These are phyloP conservation scores for Phoenoteleia sp. DNA, from an alignment of 2,888 invertebrate species.

Conservation along the genomic window DNA sequence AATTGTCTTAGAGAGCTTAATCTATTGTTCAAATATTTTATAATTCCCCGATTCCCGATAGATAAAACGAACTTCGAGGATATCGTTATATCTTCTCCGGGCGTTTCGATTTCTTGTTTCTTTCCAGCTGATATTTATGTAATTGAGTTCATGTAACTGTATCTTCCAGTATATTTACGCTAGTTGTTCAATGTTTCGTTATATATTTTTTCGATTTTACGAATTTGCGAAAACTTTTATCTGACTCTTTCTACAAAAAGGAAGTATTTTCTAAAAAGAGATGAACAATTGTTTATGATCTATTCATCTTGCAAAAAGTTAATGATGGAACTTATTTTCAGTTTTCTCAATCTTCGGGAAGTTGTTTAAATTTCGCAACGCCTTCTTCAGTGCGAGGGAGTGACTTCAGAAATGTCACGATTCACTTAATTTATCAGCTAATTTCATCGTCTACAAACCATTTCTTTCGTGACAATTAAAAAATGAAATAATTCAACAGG, in stretches of 20 bases:
- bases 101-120: slow-evolving; percentile 16
- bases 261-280: too few species aligned
- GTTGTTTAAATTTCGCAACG: too few species aligned
- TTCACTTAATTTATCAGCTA: slow-evolving; percentile 8
- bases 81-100: slow-evolving; percentile 13
- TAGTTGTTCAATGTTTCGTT: not conserved
- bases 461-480: slow-evolving; percentile 25
- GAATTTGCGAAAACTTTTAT: too few species aligned
- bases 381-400: too few species aligned
- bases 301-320: too few species aligned
- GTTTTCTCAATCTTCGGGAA: too few species aligned
- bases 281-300: too few species aligned
- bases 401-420: not conserved
- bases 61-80: slow-evolving; percentile 12
- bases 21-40: slow-evolving; percentile 48
- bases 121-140: slow-evolving; percentile 13
- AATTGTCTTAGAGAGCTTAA: slow-evolving; percentile 56
- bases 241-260: too few species aligned
- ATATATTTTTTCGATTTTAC: too few species aligned
- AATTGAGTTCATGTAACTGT: slow-evolving; percentile 25
- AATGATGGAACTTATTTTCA: too few species aligned
- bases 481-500: slow-evolving; percentile 38
- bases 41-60: not conserved
- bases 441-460: not conserved
- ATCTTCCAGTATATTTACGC: slow-evolving; percentile 12